phyloP scores from a whole-genome alignment of 2,113 vertebrate species.

The Scatophagus argus region DNA sequence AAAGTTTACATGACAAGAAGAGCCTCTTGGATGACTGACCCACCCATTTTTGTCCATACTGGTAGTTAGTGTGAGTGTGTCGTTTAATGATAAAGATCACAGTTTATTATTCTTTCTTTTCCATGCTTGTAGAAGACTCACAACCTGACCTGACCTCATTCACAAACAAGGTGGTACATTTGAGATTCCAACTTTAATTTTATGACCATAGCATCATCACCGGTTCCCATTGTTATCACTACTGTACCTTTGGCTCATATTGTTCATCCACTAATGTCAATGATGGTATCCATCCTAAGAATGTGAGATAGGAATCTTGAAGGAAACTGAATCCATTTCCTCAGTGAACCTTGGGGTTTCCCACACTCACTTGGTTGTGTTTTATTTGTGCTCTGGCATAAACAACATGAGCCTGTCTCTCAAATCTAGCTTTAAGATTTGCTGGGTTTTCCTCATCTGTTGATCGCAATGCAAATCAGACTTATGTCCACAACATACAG shows the following conservation, averaged over 20 bases:
- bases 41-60: too few relatives aligned
- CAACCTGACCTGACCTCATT: not conserved
- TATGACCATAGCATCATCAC: not conserved
- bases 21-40: too few relatives aligned
- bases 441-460: not conserved
- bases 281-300: constrained; percentile 1
- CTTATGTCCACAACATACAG: not conserved
- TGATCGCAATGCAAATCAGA: not conserved
- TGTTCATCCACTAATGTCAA: not conserved
- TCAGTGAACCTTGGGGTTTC: not conserved
- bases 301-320: constrained; percentile 33
- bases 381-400: not conserved
- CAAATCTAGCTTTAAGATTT: not conserved
- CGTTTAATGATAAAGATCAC: too few relatives aligned
- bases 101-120: not conserved
- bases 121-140: not conserved
- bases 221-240: not conserved
- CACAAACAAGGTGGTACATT: not conserved
- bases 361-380: not conserved
- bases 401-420: not conserved
- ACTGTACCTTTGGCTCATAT: not conserved
- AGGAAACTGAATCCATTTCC: constrained; percentile 55
- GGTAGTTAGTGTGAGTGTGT: too few relatives aligned
- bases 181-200: not conserved
- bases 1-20: too few relatives aligned